Conservation (phyloP, 2,888 invertebrate species). For the Plutella xylostella region DNA sequence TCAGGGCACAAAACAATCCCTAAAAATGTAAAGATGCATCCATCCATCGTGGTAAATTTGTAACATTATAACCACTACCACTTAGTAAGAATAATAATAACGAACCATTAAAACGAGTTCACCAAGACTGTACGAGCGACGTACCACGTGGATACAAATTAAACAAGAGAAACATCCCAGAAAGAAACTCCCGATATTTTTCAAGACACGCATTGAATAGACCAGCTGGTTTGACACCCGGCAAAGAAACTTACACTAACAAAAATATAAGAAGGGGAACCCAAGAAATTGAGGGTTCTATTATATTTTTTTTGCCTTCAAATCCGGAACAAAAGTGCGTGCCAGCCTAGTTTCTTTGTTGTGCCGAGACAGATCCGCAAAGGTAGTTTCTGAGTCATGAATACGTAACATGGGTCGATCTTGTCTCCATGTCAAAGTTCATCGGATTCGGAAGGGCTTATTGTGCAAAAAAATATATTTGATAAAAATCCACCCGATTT, state of each 20-base stretch:
- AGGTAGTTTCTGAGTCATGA: slow-evolving; percentile 32
- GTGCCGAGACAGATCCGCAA: slow-evolving; percentile 43
- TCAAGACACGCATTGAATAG: slow-evolving; percentile 43
- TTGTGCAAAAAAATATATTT: slow-evolving; percentile 8
- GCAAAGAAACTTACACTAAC: slow-evolving; percentile 46
- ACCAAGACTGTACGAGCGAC: slow-evolving; percentile 25
- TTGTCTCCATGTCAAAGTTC: slow-evolving; percentile 54
- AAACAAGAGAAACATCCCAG: slow-evolving; percentile 5
- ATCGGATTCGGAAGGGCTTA: slow-evolving; percentile 27
- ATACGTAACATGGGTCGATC: slow-evolving; percentile 33
- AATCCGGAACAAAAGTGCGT: slow-evolving; percentile 29
- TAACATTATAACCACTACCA: no score
- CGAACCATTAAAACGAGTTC: slow-evolving; percentile 5
- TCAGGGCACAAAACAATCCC: no score
- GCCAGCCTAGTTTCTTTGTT: slow-evolving; percentile 39
- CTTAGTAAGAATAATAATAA: slow-evolving; percentile 4
- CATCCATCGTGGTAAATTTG: no score
- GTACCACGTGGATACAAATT: slow-evolving; percentile 43
- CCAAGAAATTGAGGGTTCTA: slow-evolving; percentile 44
- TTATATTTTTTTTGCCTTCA: slow-evolving; percentile 38
- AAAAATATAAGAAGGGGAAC: slow-evolving; percentile 31
- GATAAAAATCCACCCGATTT: background rate
- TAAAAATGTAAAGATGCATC: no score
- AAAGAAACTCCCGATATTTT: slow-evolving; percentile 9
- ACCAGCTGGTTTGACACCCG: slow-evolving; percentile 56